Conservation (phyloP, 2,888 invertebrate genomes). For the Amiota minor region DNA sequence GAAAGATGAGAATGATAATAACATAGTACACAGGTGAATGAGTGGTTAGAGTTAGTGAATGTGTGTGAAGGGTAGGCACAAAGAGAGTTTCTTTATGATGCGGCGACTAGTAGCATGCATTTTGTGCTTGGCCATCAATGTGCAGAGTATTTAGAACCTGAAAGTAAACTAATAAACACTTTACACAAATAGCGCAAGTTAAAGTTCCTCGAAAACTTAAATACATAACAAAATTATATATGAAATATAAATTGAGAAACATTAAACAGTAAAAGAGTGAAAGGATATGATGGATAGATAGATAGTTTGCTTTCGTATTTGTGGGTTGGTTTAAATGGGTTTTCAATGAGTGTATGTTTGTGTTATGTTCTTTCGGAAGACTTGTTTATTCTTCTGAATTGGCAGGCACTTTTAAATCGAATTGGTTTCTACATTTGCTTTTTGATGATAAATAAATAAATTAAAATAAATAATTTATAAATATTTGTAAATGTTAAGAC, state of each 20-base stretch:
- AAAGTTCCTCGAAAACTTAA: conserved; percentile 11
- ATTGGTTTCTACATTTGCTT: conserved; percentile 30
- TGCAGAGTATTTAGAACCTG: conserved; percentile 27
- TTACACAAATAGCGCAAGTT: conserved; percentile 24
- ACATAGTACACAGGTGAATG: conserved; percentile 17
- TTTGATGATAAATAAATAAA: conserved; percentile 64
- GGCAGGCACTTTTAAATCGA: conserved; percentile 56
- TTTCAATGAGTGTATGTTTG: conserved; percentile 41
- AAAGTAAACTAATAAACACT: conserved; percentile 33
- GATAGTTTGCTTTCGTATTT: neutral
- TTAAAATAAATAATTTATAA: conserved; percentile 73
- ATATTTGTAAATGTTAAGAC: conserved; percentile 63
- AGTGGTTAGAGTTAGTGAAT: conserved; percentile 42
- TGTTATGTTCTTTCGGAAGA: conserved; percentile 38
- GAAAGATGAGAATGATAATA: conserved; percentile 22
- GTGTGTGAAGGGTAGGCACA: conserved; percentile 31
- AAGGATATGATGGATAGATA: conserved; percentile 11
- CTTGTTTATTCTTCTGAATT: conserved; percentile 9
- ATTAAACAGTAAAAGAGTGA: neutral
- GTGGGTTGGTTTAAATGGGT: conserved; percentile 25
- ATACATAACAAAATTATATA: conserved; percentile 36
- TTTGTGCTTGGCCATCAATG: conserved; percentile 49
- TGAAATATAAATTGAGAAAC: conserved; percentile 36
- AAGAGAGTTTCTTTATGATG: conserved; percentile 47
- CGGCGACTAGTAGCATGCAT: conserved; percentile 70